Percentiles rank a stretch among this genome's conserved stretches.
phyloP scores from a whole-genome alignment of 2,888 invertebrate genomes.

The Oscheius sp. region DNA sequence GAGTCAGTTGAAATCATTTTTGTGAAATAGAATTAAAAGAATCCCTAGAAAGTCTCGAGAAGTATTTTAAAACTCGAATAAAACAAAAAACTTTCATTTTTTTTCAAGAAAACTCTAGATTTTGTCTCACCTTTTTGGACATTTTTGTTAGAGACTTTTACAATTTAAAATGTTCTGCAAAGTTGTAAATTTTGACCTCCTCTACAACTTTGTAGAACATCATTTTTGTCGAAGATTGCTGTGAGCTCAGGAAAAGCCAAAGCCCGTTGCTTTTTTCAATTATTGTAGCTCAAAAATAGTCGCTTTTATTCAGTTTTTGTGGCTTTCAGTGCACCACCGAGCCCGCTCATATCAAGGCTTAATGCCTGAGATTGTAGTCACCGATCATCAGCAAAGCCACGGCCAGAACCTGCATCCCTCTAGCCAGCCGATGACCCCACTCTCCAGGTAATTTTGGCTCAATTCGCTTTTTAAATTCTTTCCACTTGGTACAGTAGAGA shows the following conservation, averaged over 20 bases:
- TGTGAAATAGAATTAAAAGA: not conserved
- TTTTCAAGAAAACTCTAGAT: too few species aligned
- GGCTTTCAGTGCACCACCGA: not conserved
- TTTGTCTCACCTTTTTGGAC: too few species aligned
- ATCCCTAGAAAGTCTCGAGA: not conserved
- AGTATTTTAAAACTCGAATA: too few species aligned
- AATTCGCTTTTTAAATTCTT: too few species aligned
- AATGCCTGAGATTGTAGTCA: slow-evolving; percentile 29
- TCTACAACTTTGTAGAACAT: too few species aligned
- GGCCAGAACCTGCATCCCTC: not conserved
- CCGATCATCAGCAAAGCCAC: slow-evolving; percentile 2
- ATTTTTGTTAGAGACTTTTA: too few species aligned
- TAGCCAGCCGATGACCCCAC: slow-evolving; percentile 15
- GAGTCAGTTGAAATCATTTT: not conserved
- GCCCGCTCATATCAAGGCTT: slow-evolving; percentile 24
- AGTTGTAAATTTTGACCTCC: too few species aligned
- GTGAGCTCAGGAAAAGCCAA: too few species aligned
- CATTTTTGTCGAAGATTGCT: too few species aligned
- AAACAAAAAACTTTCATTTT: not conserved
- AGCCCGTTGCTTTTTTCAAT: not conserved
- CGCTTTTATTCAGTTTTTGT: not conserved
- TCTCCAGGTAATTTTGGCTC: slow-evolving; percentile 9
- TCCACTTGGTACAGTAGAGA: not conserved
- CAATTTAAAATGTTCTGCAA: too few species aligned
- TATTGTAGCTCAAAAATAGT: too few species aligned